phyloP scores from a whole-genome alignment of 2,113 vertebrate species.

The Istiophorus platypterus region DNA sequence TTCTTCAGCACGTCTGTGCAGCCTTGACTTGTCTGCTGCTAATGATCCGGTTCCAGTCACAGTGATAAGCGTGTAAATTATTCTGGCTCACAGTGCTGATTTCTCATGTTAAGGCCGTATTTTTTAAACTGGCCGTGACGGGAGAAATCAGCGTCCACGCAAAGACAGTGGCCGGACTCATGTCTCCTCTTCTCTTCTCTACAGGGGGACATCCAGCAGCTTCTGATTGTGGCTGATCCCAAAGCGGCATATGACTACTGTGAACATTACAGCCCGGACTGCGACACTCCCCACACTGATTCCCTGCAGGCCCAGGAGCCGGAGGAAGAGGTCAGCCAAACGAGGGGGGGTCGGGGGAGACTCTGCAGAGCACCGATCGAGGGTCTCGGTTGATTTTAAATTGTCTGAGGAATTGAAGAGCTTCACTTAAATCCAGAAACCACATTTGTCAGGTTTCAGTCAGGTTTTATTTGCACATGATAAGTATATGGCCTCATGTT shows the following conservation, averaged over 20 bases:
- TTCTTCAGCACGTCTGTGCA: background rate
- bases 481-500: background rate
- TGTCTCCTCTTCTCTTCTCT: constrained; percentile 38
- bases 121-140: background rate
- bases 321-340: constrained; percentile 87
- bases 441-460: background rate
- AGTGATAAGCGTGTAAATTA: constrained; percentile 4
- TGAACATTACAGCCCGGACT: constrained; percentile 97
- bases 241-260: constrained; percentile 97
- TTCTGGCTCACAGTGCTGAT: constrained; percentile 4
- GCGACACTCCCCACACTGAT: constrained; percentile 88
- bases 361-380: background rate
- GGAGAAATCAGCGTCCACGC: background rate
- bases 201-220: constrained; percentile 98
- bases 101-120: too few relatives aligned
- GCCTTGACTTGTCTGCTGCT: constrained; percentile 13
- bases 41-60: constrained; percentile 8
- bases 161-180: background rate
- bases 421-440: background rate
- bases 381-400: background rate
- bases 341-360: background rate
- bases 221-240: constrained; percentile 92
- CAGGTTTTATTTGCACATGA: too few relatives aligned
- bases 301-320: constrained; percentile 94
- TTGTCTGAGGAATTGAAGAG: background rate